Evolutionary conservation across 1,140 invertebrate genomes (phyloP).

Genomic region (Telenomus remus): DNA sequence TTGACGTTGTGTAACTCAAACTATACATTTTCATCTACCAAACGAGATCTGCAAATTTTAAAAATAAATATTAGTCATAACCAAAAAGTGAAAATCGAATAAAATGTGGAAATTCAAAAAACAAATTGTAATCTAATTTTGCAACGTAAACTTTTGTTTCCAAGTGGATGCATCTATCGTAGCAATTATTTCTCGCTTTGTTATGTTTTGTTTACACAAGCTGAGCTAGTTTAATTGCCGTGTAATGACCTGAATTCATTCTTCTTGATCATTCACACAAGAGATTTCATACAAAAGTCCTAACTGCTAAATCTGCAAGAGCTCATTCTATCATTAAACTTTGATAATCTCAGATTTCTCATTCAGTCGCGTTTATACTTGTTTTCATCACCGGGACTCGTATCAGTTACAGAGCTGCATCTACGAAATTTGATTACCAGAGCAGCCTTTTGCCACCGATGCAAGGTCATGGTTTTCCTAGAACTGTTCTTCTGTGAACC

Average conservation of each 20-base stretch:
- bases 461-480: conserved; percentile 45
- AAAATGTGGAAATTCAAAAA: no score
- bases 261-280: conserved; percentile 16
- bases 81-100: no score
- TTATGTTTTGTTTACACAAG: no score
- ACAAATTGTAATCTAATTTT: no score
- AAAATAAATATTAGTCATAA: no score
- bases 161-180: no score
- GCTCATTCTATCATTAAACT: conserved; percentile 12
- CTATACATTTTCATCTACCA: conserved; percentile 28
- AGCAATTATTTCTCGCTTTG: no score
- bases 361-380: conserved; percentile 20
- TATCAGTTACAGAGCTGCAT: conserved; percentile 33
- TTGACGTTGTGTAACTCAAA: conserved; percentile 28
- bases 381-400: conserved; percentile 19
- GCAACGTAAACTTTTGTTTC: no score
- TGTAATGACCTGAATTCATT: conserved; percentile 23
- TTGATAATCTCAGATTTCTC: conserved; percentile 22
- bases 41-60: no score
- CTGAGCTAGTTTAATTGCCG: conserved; percentile 1
- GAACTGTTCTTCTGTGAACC: not conserved
- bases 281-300: conserved; percentile 4
- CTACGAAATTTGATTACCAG: conserved; percentile 37
- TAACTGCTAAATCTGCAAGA: conserved; percentile 10
- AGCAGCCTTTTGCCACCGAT: conserved; percentile 24